Percentiles rank a stretch among this genome's conserved stretches.
phyloP scores from a whole-genome alignment of 2,113 vertebrate species.

The Octodon degus region DNA sequence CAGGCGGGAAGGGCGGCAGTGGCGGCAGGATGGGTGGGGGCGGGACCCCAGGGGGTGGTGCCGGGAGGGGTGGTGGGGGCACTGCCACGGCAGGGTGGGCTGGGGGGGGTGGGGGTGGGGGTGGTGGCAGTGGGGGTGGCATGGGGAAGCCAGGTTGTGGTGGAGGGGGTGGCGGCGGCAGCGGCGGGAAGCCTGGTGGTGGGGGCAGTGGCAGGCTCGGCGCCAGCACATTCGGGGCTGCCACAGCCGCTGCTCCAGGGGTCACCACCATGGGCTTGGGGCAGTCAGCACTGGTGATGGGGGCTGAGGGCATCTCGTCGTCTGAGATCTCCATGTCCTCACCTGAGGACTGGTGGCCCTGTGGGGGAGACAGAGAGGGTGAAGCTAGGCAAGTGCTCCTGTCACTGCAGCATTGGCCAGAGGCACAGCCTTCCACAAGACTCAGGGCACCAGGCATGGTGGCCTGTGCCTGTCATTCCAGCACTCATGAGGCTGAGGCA shows the following conservation, averaged over 20 bases:
- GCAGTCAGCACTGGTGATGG: slow-evolving; percentile 92
- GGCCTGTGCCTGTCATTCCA: background rate
- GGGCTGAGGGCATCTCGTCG: slow-evolving; percentile 94
- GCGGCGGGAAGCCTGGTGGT: slow-evolving; percentile 90
- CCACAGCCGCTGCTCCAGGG: slow-evolving; percentile 91
- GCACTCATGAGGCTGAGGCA: background rate
- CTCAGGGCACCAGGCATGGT: background rate
- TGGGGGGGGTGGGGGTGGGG: slow-evolving; percentile 85
- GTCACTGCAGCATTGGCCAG: background rate
- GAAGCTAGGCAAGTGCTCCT: background rate
- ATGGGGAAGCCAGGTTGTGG: slow-evolving; percentile 85
- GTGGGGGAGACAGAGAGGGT: background rate
- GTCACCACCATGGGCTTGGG: slow-evolving; percentile 95
- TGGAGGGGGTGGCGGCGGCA: slow-evolving; percentile 89
- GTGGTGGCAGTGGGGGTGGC: slow-evolving; percentile 87
- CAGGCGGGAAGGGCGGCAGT: slow-evolving; percentile 89
- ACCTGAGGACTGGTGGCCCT: slow-evolving; percentile 96
- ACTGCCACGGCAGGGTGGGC: slow-evolving; percentile 84
- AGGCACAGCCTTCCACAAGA: background rate
- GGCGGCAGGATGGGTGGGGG: slow-evolving; percentile 91
- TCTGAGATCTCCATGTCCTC: slow-evolving; percentile 99
- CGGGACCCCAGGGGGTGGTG: slow-evolving; percentile 86
- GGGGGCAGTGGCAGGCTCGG: slow-evolving; percentile 90
- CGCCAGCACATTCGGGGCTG: slow-evolving; percentile 87
- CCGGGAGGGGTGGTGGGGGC: slow-evolving; percentile 85